Conservation (phyloP, 37 sponge, comb jelly and placozoan genomes). For the Crambe crambe region DNA sequence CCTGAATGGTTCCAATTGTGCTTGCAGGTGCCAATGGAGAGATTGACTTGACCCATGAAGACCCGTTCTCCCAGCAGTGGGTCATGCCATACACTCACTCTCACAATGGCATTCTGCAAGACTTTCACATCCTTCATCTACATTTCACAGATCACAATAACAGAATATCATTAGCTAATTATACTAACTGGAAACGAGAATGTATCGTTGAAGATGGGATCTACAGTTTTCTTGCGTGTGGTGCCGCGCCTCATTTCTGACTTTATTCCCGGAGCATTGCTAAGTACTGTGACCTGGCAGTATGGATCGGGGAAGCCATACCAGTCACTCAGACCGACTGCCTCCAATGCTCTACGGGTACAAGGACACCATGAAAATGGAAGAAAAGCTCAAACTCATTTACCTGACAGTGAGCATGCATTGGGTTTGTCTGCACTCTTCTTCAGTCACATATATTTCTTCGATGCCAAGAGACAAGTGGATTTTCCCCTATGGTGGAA, state of each 20-base stretch:
- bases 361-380: too few relatives aligned
- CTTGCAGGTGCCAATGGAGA: conserved; percentile 14
- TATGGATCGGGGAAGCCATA: conserved; percentile 52
- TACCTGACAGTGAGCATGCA: conserved; percentile 13
- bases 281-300: conserved; percentile 42
- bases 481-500: conserved; percentile 41
- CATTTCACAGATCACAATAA: background rate
- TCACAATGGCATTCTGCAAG: conserved; percentile 14
- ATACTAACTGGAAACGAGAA: conserved; percentile 54
- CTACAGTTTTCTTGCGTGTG: conserved; percentile 32
- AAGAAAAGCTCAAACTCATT: background rate
- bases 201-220: conserved; percentile 55
- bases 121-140: background rate
- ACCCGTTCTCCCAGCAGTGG: conserved; percentile 30
- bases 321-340: conserved; percentile 38
- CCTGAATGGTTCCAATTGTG: background rate
- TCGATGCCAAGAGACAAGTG: conserved; percentile 15
- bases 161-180: background rate
- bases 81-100: conserved; percentile 46
- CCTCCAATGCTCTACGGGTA: conserved; percentile 33
- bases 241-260: conserved; percentile 47
- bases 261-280: conserved; percentile 6
- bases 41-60: conserved; percentile 67
- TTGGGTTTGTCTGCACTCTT: background rate
- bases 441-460: conserved; percentile 7